phyloP scores from a whole-genome alignment of 2,888 invertebrate species.

The Acanthosepion esculentum region DNA sequence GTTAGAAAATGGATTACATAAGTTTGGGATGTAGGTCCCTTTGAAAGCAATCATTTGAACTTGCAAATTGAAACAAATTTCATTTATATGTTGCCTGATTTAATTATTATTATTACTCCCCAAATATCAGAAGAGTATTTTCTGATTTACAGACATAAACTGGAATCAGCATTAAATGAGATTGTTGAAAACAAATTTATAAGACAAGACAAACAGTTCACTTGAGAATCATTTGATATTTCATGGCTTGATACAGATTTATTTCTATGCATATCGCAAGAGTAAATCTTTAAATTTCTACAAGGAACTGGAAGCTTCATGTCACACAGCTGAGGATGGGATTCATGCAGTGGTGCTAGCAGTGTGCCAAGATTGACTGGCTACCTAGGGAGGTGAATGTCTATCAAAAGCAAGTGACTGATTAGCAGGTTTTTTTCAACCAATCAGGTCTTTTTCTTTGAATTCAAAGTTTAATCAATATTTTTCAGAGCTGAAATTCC shows the following conservation, averaged over 20 bases:
- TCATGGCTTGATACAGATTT: neutral
- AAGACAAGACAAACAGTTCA: neutral
- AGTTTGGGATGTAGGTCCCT: too few species aligned
- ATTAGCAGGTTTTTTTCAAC: neutral
- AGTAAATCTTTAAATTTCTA: neutral
- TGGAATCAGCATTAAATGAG: neutral
- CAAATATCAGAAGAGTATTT: neutral
- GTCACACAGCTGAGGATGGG: neutral
- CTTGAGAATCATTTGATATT: neutral
- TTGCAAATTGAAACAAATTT: too few species aligned
- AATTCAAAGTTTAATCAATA: neutral
- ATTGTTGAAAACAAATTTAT: neutral
- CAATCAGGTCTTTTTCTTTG: neutral
- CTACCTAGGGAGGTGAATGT: neutral
- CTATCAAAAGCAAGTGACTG: neutral
- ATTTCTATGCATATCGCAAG: neutral
- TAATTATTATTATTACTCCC: neutral
- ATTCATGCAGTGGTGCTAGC: neutral
- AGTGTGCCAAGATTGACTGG: neutral
- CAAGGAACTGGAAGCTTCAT: neutral
- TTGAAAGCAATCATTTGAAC: too few species aligned
- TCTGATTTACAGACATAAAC: neutral
- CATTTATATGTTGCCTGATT: neutral
- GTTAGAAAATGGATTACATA: too few species aligned
- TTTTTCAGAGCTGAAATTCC: neutral